Evolutionary conservation across 1,140 invertebrate genomes (phyloP), one percentile per base, ranked within the genome.

Genomic region (Diploscapter pachys): DNA sequence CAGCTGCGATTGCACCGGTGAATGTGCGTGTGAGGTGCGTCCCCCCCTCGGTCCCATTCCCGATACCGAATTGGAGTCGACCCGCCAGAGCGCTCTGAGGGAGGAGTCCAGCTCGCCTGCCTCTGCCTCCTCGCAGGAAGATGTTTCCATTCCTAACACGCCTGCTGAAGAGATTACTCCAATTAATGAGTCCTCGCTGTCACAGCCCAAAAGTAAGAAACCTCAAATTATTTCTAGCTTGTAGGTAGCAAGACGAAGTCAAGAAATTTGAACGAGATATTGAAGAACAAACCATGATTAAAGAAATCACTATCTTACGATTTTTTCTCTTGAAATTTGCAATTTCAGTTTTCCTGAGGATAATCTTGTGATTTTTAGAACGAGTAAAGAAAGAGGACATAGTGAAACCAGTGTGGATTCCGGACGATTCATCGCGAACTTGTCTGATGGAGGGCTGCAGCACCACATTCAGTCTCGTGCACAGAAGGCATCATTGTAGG

Each of bases 381-480:
- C 49, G 63, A 13, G 13, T 13, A 61, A 52, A 50, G 61, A 57
- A 48, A 61, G 57, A 5, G 9, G 55, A 71, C 53, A 61, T 49
- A 56, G 52, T 66, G 51, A 68, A 74, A 49, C 54, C 73, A 8
- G 55, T 74, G 3, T 74, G 73, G 73, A n/a, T 74, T 4, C 73
- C 73, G 52, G 73, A 74, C 59, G 64, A 54, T 11, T 51, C 31
- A 51, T 64, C 64, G 6, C 62, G 59, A 52, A 64, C 68, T 50
- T 74, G 73, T 74, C 50, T 74, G 66, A 74, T 74, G 73, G 73
- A 74, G 50, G 73, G 73, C 53, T 74, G 73, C 49, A 59, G 63
- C 2, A 68, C 73, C 4, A 62, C 62, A 49, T 74, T 74, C 53
- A 64, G 31, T 55, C 4, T 74, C 4, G 53, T 74, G 3, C 68